A percentile compares a stretch with the other conserved stretches of the same genome.
These are phyloP conservation scores for Fistularia commersonii DNA, from an alignment of 2,797 vertebrate genomes.

Conservation along the genomic window DNA sequence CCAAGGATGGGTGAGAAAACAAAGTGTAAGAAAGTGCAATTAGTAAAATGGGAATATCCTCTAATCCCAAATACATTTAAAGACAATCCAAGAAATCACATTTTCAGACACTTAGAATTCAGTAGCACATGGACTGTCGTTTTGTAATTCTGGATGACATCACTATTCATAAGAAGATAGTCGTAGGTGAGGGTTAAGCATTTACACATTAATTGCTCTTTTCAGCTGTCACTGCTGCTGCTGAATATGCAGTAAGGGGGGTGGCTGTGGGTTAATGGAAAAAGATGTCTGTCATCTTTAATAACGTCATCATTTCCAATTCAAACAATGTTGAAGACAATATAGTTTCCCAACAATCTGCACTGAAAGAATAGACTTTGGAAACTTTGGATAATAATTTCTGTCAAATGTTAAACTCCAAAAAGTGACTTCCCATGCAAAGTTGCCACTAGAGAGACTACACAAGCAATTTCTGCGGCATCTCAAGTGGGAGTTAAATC, in stretches of 20 bases:
- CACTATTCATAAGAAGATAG: too few relatives aligned
- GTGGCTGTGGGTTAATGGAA: neutral
- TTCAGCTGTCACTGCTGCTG: conserved; percentile 19
- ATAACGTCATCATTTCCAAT: conserved; percentile 13
- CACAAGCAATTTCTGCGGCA: neutral
- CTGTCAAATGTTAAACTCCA: conserved; percentile 6
- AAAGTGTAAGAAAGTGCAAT: too few relatives aligned
- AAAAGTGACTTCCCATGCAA: conserved; percentile 6
- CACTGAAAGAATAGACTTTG: conserved; percentile 5
- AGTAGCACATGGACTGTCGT: too few relatives aligned
- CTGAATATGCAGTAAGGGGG: neutral
- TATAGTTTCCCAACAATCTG: conserved; percentile 8
- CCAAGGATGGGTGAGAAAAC: neutral
- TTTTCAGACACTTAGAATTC: too few relatives aligned
- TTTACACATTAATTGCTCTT: neutral
- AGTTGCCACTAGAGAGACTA: conserved; percentile 7
- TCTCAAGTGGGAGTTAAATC: too few relatives aligned
- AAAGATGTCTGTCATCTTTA: conserved; percentile 15
- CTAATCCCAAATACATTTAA: too few relatives aligned
- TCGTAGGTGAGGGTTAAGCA: too few relatives aligned
- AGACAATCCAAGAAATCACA: too few relatives aligned
- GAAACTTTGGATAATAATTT: conserved; percentile 4
- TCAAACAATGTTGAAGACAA: conserved; percentile 16
- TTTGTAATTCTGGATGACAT: too few relatives aligned
- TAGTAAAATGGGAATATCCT: too few relatives aligned